Conservation (phyloP, 2,113 vertebrate genomes). For the Aptenodytes patagonicus region DNA sequence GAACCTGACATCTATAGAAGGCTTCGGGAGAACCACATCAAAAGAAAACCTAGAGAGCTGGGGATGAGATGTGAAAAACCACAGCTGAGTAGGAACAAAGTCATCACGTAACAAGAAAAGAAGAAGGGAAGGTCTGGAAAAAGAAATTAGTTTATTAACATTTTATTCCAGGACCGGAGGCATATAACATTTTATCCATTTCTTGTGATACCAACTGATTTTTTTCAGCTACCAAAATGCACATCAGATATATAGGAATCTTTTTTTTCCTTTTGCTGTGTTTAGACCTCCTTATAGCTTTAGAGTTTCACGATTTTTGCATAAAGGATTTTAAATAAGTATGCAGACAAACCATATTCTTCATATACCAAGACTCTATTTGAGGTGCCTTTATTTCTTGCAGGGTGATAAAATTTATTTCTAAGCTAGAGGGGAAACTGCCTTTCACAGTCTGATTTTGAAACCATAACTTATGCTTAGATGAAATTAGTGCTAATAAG, state of each 20-base stretch:
- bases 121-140: neutral
- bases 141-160: neutral
- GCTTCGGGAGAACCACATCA: slow-evolving; percentile 32
- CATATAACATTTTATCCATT: neutral
- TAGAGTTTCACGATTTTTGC: neutral
- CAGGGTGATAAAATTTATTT: neutral
- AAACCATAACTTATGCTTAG: neutral
- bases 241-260: neutral
- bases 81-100: neutral
- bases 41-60: slow-evolving; percentile 5
- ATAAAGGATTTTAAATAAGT: neutral
- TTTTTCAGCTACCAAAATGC: neutral
- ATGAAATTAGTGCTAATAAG: neutral
- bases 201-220: neutral
- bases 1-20: neutral
- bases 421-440: neutral
- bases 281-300: neutral
- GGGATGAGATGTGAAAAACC: neutral
- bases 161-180: neutral
- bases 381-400: neutral
- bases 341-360: neutral
- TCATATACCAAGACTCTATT: fast-evolving
- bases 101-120: neutral
- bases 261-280: neutral
- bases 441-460: neutral